A percentile compares a stretch with the other conserved stretches of the same genome.
phyloP scores from a whole-genome alignment of 1,140 invertebrate species.

The Drosophila virilis region DNA sequence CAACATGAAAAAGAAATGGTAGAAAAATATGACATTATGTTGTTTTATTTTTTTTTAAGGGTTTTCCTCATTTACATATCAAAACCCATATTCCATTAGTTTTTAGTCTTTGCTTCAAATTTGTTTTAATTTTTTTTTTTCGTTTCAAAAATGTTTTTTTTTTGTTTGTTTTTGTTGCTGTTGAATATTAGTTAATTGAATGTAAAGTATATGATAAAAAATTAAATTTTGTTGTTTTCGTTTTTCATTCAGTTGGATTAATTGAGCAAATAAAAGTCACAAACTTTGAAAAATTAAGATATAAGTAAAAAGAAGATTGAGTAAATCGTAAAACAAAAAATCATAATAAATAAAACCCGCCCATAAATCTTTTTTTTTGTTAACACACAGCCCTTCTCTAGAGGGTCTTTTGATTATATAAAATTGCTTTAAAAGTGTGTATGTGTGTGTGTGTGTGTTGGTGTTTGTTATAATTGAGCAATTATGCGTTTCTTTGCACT shows the following conservation, averaged over 20 bases:
- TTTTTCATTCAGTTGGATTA: slow-evolving; percentile 29
- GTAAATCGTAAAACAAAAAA: slow-evolving; percentile 45
- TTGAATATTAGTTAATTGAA: slow-evolving; percentile 31
- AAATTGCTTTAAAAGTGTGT: slow-evolving; percentile 44
- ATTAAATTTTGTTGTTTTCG: slow-evolving; percentile 3
- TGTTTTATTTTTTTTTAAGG: slow-evolving; percentile 25
- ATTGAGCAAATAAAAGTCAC: slow-evolving; percentile 44
- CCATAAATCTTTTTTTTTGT: slow-evolving; percentile 33
- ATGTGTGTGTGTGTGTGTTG: slow-evolving; percentile 23
- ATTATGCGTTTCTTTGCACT: slow-evolving; percentile 23
- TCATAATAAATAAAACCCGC: slow-evolving; percentile 42
- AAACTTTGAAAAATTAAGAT: slow-evolving; percentile 22
- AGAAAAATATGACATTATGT: slow-evolving; percentile 77
- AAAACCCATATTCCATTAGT: slow-evolving; percentile 66
- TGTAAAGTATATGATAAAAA: slow-evolving; percentile 35
- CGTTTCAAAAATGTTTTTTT: slow-evolving; percentile 24
- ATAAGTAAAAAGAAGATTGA: slow-evolving; percentile 26
- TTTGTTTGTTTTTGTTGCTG: background rate
- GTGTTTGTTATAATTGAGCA: slow-evolving; percentile 43
- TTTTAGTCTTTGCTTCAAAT: slow-evolving; percentile 72
- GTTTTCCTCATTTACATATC: slow-evolving; percentile 46
- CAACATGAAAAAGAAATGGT: slow-evolving; percentile 81
- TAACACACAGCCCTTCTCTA: slow-evolving; percentile 1
- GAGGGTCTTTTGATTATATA: slow-evolving; percentile 53
- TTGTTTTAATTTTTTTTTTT: slow-evolving; percentile 33